Base-by-base conservation (phyloP, 2,888 invertebrate species). In the Labia minor region DNA sequence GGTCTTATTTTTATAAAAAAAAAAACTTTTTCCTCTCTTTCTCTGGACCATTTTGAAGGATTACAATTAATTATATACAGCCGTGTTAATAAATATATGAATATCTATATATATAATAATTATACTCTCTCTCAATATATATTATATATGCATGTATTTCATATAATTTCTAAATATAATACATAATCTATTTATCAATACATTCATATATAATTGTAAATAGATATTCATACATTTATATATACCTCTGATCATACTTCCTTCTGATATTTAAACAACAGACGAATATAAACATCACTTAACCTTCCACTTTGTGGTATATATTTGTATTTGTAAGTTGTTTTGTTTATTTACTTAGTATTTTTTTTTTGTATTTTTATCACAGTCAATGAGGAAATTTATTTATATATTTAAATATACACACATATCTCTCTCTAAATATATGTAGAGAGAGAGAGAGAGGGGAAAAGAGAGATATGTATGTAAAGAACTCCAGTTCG, bases 321-420 rank as follows among this genome's bases (percentile, higher is more conserved):
- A 26, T 26, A 26, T 26, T 26, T 26, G 26, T 26, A 26, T 26
- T 18, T 66, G 16, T 20, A 33, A 21, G 61, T 33, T 66, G 62
- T n/a, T 62, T 62, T 62, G 61, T 62, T 11, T 62, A 21, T 62
- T 33, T 21, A n/a, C 33, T 19, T 62, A n/a, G 19, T n/a, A n/a
- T n/a, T n/a, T n/a, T n/a, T n/a, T 33, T 21, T 37, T 14, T 3
- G 4, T 21, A 37, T 64, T 66, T 26, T 21, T 68, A 68, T 70
- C 70, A 70, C 70, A 70, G 70, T 70, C 68, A 70, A 66, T 70
- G 67, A 70, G 67, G 67, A 68, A 70, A 70, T 66, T 21, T 49
- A 64, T 62, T 20, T 19, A 10, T 64, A 61, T 64, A 14, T 66
- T 26, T 37, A n/a, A 26, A 8, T 62, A 63, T 66, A 63, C 11